Evolutionary conservation across 2,888 invertebrate genomes (phyloP), one percentile per base, ranked within the genome.

Genomic region (Macropis europaea): DNA sequence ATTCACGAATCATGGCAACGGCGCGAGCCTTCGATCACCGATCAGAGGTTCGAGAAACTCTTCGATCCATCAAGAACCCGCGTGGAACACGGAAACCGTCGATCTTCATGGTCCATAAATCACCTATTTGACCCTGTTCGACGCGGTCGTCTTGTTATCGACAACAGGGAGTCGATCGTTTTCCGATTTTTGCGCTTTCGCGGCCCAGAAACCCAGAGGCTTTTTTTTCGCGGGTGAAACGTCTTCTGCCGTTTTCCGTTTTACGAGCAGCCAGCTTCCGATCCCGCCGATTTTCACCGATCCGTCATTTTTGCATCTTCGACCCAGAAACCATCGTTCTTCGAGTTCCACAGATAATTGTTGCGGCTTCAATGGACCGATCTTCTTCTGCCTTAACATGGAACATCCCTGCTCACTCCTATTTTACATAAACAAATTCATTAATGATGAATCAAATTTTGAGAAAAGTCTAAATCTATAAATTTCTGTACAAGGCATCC

Each of bases 151-250:
- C 40, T 22, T 42, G 50, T 57, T 19, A 48, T 61, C 60, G 53
- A 30, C 52, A 47, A 50, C 34, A 11, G 28, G 45, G 54, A 62
- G 43, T 63, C 77, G 57, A 26, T 45, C 69, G 67, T 70, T 71
- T 50, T 59, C 47, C 61, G 48, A 83, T 84, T 84, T 86, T 84
- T 82, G 76, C 83, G 82, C 83, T 84, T 82, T 83, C 84, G 68
- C 81, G 86, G 81, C 84, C 84, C 79, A 86, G 84, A 85, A 86
- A 86, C 82, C 66, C 60, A n/a, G 64, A 36, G 17, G 28, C 36
- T 34, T 62, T 69, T 68, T 77, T 61, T 68, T 53, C 34, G 17
- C 43, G 64, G 79, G 79, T 76, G 82, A 81, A 82, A 77, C 72
- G 77, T 71, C 22, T 32, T 11, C 62, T 50, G 54, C 63, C 67